A percentile compares a stretch with the other conserved stretches of the same genome.
Evolutionary conservation across 2,113 vertebrate genomes (phyloP).

Genomic region (Callaeas wilsoni): DNA sequence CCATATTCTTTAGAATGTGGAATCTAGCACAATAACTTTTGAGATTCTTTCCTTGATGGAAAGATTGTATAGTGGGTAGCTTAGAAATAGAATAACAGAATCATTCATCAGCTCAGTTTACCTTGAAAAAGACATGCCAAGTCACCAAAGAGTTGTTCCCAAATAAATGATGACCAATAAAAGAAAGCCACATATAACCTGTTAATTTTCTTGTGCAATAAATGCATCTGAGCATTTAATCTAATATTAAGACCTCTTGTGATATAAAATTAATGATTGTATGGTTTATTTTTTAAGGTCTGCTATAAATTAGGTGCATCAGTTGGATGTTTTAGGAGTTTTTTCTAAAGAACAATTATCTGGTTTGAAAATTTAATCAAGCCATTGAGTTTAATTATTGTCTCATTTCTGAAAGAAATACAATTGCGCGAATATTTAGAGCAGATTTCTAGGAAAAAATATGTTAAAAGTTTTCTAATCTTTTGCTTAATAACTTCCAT

Average conservation of each 20-base stretch:
- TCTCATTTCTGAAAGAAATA: not conserved
- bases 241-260: not conserved
- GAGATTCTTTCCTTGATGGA: not conserved
- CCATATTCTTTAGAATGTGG: not conserved
- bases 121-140: not conserved
- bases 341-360: not conserved
- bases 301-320: slow-evolving; percentile 16
- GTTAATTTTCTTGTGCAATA: slow-evolving; percentile 33
- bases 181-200: not conserved
- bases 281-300: slow-evolving; percentile 22
- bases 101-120: not conserved
- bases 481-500: not conserved
- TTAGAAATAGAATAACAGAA: not conserved
- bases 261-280: slow-evolving; percentile 18
- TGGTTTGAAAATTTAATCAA: slow-evolving; percentile 13
- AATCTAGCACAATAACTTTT: not conserved
- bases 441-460: not conserved
- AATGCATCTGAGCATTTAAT: not conserved
- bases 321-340: not conserved
- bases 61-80: not conserved
- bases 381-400: not conserved
- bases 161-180: not conserved
- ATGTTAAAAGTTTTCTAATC: not conserved
- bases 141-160: not conserved
- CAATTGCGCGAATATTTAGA: not conserved